Evolutionary conservation across 2,888 invertebrate genomes (phyloP), one percentile per base, ranked within the genome.

Genomic region (Cataglyphis albicans): DNA sequence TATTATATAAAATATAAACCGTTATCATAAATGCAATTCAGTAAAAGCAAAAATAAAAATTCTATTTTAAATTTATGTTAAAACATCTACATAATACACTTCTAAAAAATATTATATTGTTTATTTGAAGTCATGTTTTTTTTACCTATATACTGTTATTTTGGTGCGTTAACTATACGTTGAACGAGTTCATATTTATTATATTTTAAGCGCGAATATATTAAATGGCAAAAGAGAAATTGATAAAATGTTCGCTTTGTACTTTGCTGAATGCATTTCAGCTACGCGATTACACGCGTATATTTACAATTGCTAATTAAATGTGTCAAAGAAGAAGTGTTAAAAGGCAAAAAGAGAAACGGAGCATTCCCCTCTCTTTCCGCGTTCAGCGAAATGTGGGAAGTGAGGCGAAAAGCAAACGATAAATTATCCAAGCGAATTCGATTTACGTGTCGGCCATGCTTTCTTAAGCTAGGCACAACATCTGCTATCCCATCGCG

Each of bases 401-500:
- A 61, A 64, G 48, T 41, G 80, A 32, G 65, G 78, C 25, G 83
- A 75, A 86, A 85, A 87, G 74, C 57, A 44, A 78, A 59, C 87
- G 72, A 85, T 87, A 84, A 85, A 87, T 87, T 86, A 85, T 76
- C 73, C 73, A 59, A 65, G 80, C 48, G 86, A 84, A 85, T 85
- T 87, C 85, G 82, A 82, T 87, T 83, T 84, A 70, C 87, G 64
- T 65, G 84, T 72, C 78, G 74, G 68, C 74, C 52, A 78, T 80
- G 73, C 81, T 84, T 76, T 59, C 68, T 86, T 84, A 68, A 74
- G 73, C 64, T 64, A 52, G 64, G 32, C 64, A 64, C 70, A 57
- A 82, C 70, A 81, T 84, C 80, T 64, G 78, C 44, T 80, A 68
- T 72, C 76, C 55, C 67, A 21, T 55, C 21, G 70, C 57, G 4